These are phyloP conservation scores for Branchellion lobata DNA, from an alignment of 2,888 invertebrate species.

Conservation along the genomic window DNA sequence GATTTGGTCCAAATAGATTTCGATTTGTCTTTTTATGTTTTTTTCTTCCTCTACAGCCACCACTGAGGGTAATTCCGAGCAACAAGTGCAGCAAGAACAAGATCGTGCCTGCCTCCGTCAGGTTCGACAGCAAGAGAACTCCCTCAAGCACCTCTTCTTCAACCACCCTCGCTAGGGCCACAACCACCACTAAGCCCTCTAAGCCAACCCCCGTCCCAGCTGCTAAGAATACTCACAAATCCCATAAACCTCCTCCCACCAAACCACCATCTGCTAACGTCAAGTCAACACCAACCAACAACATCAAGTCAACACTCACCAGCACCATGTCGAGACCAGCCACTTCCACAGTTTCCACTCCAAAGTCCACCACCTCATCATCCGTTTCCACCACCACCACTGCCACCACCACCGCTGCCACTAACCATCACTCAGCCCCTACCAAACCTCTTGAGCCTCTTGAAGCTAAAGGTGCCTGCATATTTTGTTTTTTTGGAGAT, in stretches of 20 bases:
- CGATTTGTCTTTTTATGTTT: too few species aligned
- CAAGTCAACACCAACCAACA: background rate
- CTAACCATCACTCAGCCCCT: background rate
- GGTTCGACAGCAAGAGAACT: background rate
- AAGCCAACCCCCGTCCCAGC: background rate
- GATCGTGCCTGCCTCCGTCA: background rate
- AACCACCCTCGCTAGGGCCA: background rate
- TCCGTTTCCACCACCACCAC: background rate
- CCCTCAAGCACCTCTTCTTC: background rate
- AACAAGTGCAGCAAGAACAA: constrained; percentile 13
- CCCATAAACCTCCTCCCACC: background rate
- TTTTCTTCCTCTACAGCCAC: background rate
- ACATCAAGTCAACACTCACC: background rate
- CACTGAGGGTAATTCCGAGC: background rate
- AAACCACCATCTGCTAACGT: background rate
- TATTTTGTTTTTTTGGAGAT: too few species aligned
- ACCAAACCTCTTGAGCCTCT: too few species aligned
- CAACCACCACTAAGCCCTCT: background rate
- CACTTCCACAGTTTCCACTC: too few species aligned
- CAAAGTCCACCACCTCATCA: too few species aligned
- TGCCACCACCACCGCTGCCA: background rate
- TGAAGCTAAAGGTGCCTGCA: too few species aligned
- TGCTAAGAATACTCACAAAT: too few species aligned
- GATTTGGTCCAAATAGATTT: too few species aligned
- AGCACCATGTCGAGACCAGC: background rate